Base-by-base conservation (phyloP, 2,797 vertebrate species). In the Amblyopsis hoosieri region DNA sequence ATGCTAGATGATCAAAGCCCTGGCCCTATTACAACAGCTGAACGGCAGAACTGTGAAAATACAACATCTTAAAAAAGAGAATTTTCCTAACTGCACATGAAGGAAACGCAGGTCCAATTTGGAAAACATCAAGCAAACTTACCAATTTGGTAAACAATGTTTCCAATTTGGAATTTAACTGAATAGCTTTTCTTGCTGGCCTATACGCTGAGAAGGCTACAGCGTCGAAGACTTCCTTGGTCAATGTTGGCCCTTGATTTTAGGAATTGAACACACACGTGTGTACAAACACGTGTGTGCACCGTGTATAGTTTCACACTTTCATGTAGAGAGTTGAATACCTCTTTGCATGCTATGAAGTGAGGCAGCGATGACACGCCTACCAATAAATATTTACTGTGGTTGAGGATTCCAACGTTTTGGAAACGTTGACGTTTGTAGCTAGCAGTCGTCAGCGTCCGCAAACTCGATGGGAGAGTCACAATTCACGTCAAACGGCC, bases 91-190 rank as follows among this genome's bases (percentile, higher is more conserved):
- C 53, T 72, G 78, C 83, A 90, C 81, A 87, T 37, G 79, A 83
- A 83, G 5, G 59, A 59, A 81, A 75, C 66, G 78, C 76, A 55
- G 90, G 91, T 94, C 93, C 93, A 94, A 94, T 93, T 93, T 92
- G 95, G 94, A 95, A 94, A 95, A 93, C 92, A 93, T 90, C 78
- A 86, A 79, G 57, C 49, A 86, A 89, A 93, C 92, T 96, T 98
- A 97, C 97, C 97, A 97, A 98, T 98, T 96, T 98, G 97, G 97
- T 97, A 98, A 97, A 97, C 79, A 91, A 94, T 91, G 93, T 94
- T 99, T 98, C 97, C 97, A 98, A 96, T 98, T 94, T 97, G 97
- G 96, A 99, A 99, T 93, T 72, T 90, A 91, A 92, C 88, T 87
- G 23, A 81, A 69, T 82, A 90, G 82, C 92, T 94, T 95, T 85